Evolutionary conservation across 2,888 invertebrate species (phyloP).

Genomic region (Oscheius onirici): DNA sequence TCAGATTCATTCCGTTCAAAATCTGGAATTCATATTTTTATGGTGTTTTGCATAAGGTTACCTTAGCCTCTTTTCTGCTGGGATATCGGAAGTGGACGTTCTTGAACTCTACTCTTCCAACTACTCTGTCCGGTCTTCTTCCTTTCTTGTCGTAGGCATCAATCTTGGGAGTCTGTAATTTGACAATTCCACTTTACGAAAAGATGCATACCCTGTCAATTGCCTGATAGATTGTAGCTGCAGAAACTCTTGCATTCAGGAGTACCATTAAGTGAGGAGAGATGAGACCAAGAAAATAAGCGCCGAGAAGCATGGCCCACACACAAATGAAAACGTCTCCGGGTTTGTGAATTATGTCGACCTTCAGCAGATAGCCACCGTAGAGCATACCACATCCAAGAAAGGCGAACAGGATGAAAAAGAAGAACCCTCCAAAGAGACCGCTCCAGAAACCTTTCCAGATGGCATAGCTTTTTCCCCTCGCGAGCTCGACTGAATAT

Average conservation of each 20-base stretch:
- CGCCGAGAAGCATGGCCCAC: conserved; percentile 57
- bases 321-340: conserved; percentile 66
- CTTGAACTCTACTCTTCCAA: conserved; percentile 53
- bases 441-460: conserved; percentile 63
- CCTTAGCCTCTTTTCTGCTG: conserved; percentile 40
- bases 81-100: conserved; percentile 66
- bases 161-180: conserved; percentile 48
- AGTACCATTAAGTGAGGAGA: conserved; percentile 57
- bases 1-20: conserved; percentile 50
- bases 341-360: conserved; percentile 50
- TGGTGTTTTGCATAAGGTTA: too few relatives aligned
- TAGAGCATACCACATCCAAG: conserved; percentile 57
- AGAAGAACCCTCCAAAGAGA: conserved; percentile 61
- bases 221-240: conserved; percentile 50
- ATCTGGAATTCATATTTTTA: conserved; percentile 33
- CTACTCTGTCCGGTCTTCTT: conserved; percentile 27
- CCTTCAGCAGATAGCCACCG: conserved; percentile 58
- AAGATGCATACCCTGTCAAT: conserved; percentile 53
- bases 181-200: too few relatives aligned
- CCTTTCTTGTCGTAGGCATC: conserved; percentile 57
- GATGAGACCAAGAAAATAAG: conserved; percentile 54
- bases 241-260: conserved; percentile 53
- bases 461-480: conserved; percentile 53
- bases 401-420: conserved; percentile 58
- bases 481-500: conserved; percentile 47